phyloP scores from a whole-genome alignment of 2,113 vertebrate species.

The Nyctibius bracteatus region DNA sequence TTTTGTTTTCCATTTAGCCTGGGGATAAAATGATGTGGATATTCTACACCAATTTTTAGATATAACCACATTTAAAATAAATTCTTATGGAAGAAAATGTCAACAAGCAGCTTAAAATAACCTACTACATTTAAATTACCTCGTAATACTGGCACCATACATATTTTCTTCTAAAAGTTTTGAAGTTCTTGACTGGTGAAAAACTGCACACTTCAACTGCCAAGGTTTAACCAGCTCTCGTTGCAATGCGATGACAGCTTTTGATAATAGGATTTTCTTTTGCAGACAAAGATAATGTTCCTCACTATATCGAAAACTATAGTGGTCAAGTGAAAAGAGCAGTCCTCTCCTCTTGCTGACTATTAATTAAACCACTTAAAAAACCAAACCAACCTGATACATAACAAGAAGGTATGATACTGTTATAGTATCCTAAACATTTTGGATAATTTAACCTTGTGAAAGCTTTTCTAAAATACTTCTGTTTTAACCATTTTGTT shows the following conservation, averaged over 20 bases:
- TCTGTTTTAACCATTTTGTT: not conserved
- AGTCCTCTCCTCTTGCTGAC: not conserved
- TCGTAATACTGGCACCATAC: rapidly evolving
- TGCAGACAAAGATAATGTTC: not conserved
- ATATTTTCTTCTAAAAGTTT: not conserved
- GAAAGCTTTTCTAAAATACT: not conserved
- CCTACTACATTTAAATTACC: rapidly evolving
- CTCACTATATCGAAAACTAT: not conserved
- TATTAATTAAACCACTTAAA: not conserved
- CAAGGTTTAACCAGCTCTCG: not conserved
- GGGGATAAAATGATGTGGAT: not conserved
- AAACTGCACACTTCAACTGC: not conserved
- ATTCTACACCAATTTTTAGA: not conserved
- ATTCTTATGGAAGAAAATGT: not conserved
- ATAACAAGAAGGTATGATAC: not conserved
- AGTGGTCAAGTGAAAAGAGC: not conserved
- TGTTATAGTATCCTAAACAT: not conserved
- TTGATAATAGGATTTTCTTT: not conserved
- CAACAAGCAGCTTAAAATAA: not conserved
- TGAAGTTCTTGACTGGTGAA: not conserved
- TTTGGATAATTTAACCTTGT: not conserved
- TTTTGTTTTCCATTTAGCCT: not conserved
- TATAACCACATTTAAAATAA: not conserved
- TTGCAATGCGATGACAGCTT: not conserved
- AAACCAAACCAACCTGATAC: rapidly evolving